Evolutionary conservation across 2,888 invertebrate species (phyloP).

Genomic region (Meiosimyza platycephala): DNA sequence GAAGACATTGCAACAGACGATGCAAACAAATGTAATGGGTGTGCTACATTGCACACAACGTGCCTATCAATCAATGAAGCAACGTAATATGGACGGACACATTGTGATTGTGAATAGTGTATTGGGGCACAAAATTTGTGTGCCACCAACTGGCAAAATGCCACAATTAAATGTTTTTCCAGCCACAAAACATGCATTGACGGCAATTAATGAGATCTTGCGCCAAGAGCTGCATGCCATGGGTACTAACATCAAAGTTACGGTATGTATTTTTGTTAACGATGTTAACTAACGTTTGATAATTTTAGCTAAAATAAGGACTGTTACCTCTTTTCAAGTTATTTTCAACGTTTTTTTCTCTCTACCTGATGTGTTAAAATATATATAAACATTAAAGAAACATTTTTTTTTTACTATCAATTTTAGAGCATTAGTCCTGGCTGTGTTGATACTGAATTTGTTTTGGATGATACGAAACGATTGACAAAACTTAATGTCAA

Average conservation of each 20-base stretch:
- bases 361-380: too few species aligned
- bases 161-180: conserved; percentile 60
- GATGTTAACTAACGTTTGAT: too few species aligned
- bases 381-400: conserved; percentile 23
- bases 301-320: too few species aligned
- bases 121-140: conserved; percentile 56
- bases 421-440: conserved; percentile 54
- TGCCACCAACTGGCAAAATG: conserved; percentile 52
- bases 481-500: conserved; percentile 46
- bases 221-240: too few species aligned
- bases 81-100: conserved; percentile 62
- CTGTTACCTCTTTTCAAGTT: too few species aligned
- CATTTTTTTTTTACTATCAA: conserved; percentile 3
- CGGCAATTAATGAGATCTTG: conserved; percentile 48
- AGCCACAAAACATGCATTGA: conserved; percentile 59
- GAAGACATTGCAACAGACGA: conserved; percentile 53
- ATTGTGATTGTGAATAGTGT: conserved; percentile 68
- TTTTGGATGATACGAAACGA: conserved; percentile 39
- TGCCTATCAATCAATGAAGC: conserved; percentile 69
- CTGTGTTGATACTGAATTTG: conserved; percentile 49
- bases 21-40: conserved; percentile 69
- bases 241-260: too few species aligned
- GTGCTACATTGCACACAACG: conserved; percentile 67
- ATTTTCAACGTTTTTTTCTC: too few species aligned
- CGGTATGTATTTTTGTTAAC: too few species aligned